Conservation (phyloP, 2,888 invertebrate genomes). For the Cyaniris semiargus region DNA sequence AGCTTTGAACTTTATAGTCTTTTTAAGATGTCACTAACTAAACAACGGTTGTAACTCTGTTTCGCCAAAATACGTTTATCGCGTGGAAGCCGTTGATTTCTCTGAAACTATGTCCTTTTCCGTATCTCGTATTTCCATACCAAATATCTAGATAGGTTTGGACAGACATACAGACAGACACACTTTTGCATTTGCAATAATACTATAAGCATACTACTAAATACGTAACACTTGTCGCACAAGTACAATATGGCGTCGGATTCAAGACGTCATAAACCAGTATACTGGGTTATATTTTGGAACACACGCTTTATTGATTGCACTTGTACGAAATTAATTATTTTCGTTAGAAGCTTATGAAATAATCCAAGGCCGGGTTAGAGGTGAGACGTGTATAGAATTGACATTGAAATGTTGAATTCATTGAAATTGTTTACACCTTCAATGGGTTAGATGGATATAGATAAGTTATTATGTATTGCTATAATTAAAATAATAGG, state of each 20-base stretch:
- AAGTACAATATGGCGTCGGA: background rate
- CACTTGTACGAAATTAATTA: slow-evolving; percentile 11
- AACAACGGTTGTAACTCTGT: too few relatives aligned
- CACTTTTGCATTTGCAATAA: too few relatives aligned
- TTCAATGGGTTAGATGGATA: background rate
- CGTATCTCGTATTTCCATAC: too few relatives aligned
- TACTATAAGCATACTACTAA: too few relatives aligned
- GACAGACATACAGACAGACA: too few relatives aligned
- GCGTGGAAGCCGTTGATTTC: too few relatives aligned
- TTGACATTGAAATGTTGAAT: slow-evolving; percentile 21
- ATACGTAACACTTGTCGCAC: too few relatives aligned
- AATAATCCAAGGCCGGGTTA: background rate
- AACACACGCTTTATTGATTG: background rate
- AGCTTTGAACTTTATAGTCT: too few relatives aligned
- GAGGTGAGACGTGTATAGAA: slow-evolving; percentile 1
- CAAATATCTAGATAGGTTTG: too few relatives aligned
- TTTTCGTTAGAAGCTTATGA: background rate
- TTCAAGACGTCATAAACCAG: background rate
- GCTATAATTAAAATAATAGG: background rate
- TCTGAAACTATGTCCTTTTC: too few relatives aligned
- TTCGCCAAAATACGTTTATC: too few relatives aligned
- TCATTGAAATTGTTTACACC: background rate
- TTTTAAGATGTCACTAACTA: too few relatives aligned
- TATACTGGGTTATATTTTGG: background rate
- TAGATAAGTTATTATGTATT: background rate